Evolutionary conservation across 2,797 vertebrate genomes (phyloP), one percentile per base, ranked within the genome.

Genomic region (Phalloptychus januarius): DNA sequence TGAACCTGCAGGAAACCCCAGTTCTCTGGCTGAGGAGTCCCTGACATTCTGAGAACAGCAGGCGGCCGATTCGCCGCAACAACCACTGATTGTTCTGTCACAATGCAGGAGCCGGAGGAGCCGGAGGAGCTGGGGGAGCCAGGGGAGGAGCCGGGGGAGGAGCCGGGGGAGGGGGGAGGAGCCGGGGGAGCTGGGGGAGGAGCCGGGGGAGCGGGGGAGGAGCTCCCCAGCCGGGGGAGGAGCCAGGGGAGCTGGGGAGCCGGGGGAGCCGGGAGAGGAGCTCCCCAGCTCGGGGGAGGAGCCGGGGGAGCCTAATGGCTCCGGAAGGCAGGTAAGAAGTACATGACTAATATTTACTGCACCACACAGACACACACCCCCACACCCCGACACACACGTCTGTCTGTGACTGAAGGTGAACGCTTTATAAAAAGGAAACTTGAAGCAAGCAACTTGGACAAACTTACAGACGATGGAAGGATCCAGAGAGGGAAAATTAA

Each of bases 11-110:
- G 46, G 71, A 67, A 31, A n/a, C 74, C 54, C 76, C 86, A 80
- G 76, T 44, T 80, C 82, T 83, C n/a, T 76, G 70, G 74, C 80
- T 70, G 80, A 89, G 46, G 86, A 83, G 90, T 88, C 36, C 38
- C 23, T 76, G 81, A 85, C 87, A 87, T 91, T 91, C 83, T 58
- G 75, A 74, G 80, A 87, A 76, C 86, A 88, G 89, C 85, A 78
- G 87, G 88, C 28, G 28, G 61, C 63, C 71, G 67, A 74, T 42
- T 75, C 74, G 16, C 46, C 50, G 63, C 52, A 82, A 86, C 83
- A 84, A 77, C 69, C 84, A 28, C 79, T 71, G 74, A 67, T 87
- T 86, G 75, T 75, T 50, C 77, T n/a, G n/a, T n/a, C n/a, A n/a
- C n/a, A n/a, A n/a, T n/a, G n/a, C n/a, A n/a, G n/a, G n/a, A 67